A percentile compares a stretch with the other conserved stretches of the same genome.
These are phyloP conservation scores for Mobula hypostoma DNA, from an alignment of 2,113 vertebrate species.

Conservation along the genomic window DNA sequence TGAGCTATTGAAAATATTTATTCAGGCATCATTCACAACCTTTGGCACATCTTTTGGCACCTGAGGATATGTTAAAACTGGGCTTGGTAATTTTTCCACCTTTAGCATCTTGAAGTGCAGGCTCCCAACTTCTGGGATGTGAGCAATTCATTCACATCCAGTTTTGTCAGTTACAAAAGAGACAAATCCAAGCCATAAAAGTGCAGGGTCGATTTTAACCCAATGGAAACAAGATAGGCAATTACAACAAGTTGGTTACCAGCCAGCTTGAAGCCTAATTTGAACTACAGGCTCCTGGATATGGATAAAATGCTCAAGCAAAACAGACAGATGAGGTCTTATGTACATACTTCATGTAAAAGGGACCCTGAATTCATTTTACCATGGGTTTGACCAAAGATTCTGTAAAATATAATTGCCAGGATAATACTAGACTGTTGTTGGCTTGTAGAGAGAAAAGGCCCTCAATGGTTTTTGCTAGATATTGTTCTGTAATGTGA, in stretches of 20 bases:
- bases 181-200: neutral
- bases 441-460: no score
- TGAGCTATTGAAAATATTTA: neutral
- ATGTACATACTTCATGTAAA: no score
- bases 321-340: no score
- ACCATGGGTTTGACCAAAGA: no score
- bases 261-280: neutral
- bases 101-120: neutral
- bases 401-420: no score
- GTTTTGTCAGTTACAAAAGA: neutral
- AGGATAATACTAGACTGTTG: no score
- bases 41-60: neutral
- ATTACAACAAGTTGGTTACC: neutral
- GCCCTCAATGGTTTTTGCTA: no score
- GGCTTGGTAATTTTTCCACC: neutral
- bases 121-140: neutral
- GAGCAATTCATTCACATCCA: neutral
- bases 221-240: neutral
- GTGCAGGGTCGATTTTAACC: neutral
- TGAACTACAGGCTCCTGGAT: neutral
- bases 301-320: no score
- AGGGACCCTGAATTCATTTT: no score
- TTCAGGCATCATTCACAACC: neutral
- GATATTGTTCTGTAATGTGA: neutral
- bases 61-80: neutral